phyloP scores from a whole-genome alignment of 1,140 invertebrate species.

The Hypothenemus hampei region DNA sequence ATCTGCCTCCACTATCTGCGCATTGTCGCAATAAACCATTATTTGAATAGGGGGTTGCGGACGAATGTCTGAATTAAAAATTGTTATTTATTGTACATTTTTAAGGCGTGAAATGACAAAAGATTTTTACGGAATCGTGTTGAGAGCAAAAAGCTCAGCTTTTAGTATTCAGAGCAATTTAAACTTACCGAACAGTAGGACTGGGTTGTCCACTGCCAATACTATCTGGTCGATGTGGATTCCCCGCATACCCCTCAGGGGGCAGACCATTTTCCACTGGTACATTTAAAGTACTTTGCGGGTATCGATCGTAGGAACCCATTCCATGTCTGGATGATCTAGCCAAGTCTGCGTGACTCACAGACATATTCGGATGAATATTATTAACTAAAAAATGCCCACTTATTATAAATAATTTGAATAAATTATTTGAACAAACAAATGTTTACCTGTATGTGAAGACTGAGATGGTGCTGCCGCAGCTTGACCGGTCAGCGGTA shows the following conservation, averaged over 20 bases:
- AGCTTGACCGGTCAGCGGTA: slow-evolving; percentile 65
- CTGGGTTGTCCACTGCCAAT: slow-evolving; percentile 43
- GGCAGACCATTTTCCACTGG: slow-evolving; percentile 52
- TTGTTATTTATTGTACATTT: slow-evolving; percentile 1
- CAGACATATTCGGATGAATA: slow-evolving; percentile 49
- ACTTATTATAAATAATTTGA: slow-evolving; percentile 5
- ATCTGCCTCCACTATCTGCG: slow-evolving; percentile 36
- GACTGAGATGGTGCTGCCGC: slow-evolving; percentile 34
- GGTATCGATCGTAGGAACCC: slow-evolving; percentile 46
- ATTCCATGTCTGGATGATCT: slow-evolving; percentile 46
- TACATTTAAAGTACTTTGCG: slow-evolving; percentile 36
- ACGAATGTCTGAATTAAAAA: slow-evolving; percentile 40
- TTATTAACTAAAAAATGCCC: slow-evolving; percentile 48
- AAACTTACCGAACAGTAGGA: slow-evolving; percentile 49
- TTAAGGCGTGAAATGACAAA: background rate
- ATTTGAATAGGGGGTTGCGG: slow-evolving; percentile 38
- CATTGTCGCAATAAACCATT: slow-evolving; percentile 39
- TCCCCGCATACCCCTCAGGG: slow-evolving; percentile 47
- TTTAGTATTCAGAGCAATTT: background rate
- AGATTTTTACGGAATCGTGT: background rate
- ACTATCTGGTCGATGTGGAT: slow-evolving; percentile 48
- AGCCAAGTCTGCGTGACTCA: slow-evolving; percentile 43
- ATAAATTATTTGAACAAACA: background rate
- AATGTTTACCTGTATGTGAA: slow-evolving; percentile 46
- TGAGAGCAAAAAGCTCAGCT: background rate